Evolutionary conservation across 2,797 vertebrate species (phyloP).

Genomic region (Varecia variegata): DNA sequence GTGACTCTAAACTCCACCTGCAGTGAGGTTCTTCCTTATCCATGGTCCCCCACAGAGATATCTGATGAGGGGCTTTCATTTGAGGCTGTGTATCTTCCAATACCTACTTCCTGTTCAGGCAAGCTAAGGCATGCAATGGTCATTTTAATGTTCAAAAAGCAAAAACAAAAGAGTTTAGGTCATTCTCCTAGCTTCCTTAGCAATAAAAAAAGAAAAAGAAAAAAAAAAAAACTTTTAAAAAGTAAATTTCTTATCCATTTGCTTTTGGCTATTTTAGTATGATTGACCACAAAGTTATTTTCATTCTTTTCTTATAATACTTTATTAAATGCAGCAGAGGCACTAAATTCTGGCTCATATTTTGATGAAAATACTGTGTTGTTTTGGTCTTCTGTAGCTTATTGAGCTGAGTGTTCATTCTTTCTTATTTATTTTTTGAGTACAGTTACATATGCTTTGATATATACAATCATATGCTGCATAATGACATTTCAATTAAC

Average conservation of each 20-base stretch:
- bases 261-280: neutral
- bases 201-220: neutral
- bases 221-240: neutral
- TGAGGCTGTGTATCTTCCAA: neutral
- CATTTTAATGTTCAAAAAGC: neutral
- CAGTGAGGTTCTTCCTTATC: neutral
- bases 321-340: neutral
- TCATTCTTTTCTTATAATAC: neutral
- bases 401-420: neutral
- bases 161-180: neutral
- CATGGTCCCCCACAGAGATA: neutral
- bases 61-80: neutral
- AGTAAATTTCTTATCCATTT: neutral
- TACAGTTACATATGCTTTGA: neutral
- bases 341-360: neutral
- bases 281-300: neutral
- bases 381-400: neutral
- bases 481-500: neutral
- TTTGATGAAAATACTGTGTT: neutral
- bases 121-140: accelerated
- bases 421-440: neutral
- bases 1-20: no score
- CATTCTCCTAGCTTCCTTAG: neutral
- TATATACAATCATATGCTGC: neutral
- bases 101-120: neutral